These are phyloP conservation scores for Rhizoglyphus robini DNA, from an alignment of 1,140 invertebrate genomes.

Conservation along the genomic window DNA sequence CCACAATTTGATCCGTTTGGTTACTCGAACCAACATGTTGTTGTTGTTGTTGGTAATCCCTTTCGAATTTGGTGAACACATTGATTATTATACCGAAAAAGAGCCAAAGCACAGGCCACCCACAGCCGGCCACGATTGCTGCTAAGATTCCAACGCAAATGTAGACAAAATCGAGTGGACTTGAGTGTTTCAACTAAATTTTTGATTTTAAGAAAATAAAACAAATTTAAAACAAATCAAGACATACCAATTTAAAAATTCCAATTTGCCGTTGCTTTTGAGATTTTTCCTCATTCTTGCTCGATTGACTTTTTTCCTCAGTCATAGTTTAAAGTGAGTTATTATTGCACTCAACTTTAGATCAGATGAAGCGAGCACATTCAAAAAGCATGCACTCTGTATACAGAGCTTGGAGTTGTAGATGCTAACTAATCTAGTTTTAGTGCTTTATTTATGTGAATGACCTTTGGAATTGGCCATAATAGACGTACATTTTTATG, in stretches of 20 bases:
- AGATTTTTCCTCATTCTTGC: no score
- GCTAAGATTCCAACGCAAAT: constrained; percentile 27
- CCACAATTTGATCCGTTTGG: background rate
- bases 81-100: constrained; percentile 30
- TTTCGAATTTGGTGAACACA: constrained; percentile 27
- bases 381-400: no score
- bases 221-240: background rate
- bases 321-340: no score
- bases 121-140: constrained; percentile 27
- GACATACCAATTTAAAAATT: background rate
- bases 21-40: constrained; percentile 14
- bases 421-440: no score
- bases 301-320: no score
- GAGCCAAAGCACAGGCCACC: constrained; percentile 30
- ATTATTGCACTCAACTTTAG: no score
- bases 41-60: background rate
- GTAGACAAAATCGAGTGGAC: constrained; percentile 23
- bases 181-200: constrained; percentile 29
- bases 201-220: background rate
- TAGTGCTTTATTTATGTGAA: no score
- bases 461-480: no score
- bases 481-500: no score
- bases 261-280: no score
- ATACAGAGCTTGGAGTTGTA: no score
- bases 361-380: no score